Base-by-base conservation (phyloP, 1,140 invertebrate genomes). In the Dolichoris vasculosae region DNA sequence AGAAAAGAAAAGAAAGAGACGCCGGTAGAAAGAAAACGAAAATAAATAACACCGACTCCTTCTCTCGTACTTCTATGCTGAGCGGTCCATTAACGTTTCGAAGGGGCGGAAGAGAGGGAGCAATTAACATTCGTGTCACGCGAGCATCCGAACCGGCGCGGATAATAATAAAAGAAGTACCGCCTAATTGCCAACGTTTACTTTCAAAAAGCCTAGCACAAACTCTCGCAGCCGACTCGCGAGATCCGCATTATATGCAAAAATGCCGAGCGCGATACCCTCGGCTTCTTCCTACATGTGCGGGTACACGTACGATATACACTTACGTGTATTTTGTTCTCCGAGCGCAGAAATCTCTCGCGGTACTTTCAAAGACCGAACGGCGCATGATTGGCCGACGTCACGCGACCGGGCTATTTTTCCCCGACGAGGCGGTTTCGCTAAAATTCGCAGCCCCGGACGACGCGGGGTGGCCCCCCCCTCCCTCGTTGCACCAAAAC, bases 361-460 rank as follows among this genome's bases (percentile, higher is more conserved):
- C 82, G 69, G 48, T 76, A 46, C 48, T 83, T 63, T 83, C 43
- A 76, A 63, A 83, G 69, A 89, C 88, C 88, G 86, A 87, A 81
- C 86, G 51, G 87, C 76, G 83, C 87, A 90, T 92, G 91, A 92
- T 92, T 90, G 90, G 89, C 80, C 88, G 87, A 75, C 87, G 88
- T 92, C 91, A 91, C 90, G 90, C 90, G 89, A 92, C 86, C 83
- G 82, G 84, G 82, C 82, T 86, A 82, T 88, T 88, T 88, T 90
- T 86, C 80, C 69, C 71, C 67, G 46, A n/a, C 55, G 79, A 43
- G 63, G 64, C 2, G 30, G 64, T n/a, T 35, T 30, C 1, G 17
- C 64, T 71, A 67, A 73, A 76, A 75, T 83, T 83, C 82, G 59
- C 38, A 7, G 75, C 43, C 32, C 32, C 64, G 64, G 46, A 75